phyloP scores from a whole-genome alignment of 2,113 vertebrate genomes.

The Oxyruncus cristatus region DNA sequence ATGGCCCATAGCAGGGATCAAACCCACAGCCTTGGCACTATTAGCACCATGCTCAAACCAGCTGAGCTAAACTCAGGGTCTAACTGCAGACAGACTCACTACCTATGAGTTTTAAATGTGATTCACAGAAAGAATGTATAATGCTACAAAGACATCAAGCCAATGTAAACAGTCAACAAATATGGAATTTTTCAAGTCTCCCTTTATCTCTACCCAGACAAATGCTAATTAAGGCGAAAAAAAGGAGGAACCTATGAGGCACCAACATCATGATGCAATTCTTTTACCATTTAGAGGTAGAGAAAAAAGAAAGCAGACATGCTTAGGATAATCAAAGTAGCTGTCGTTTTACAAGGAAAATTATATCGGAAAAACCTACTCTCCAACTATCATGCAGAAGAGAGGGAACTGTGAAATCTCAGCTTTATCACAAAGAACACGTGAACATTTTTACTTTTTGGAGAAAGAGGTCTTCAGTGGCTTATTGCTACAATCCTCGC shows the following conservation, averaged over 20 bases:
- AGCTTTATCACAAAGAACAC: neutral
- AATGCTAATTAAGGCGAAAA: neutral
- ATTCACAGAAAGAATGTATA: neutral
- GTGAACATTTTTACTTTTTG: neutral
- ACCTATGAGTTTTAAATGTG: neutral
- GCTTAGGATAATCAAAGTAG: neutral
- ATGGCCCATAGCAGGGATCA: too few species aligned
- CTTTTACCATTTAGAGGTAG: neutral
- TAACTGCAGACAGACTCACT: neutral
- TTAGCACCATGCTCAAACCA: too few species aligned
- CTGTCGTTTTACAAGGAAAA: neutral
- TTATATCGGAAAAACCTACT: neutral
- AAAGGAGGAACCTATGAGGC: neutral
- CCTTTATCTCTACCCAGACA: neutral
- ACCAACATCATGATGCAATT: neutral
- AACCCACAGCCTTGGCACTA: too few species aligned
- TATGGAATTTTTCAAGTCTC: neutral
- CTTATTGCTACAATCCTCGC: neutral
- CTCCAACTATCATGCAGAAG: neutral
- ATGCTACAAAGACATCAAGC: neutral
- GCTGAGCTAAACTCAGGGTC: too few species aligned
- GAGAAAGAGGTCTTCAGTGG: neutral
- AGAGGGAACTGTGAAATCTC: neutral
- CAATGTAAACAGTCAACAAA: neutral
- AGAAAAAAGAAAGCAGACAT: neutral